phyloP scores from a whole-genome alignment of 30 jellyfish, hydroid and myxozoan species.

The Morbakka virulenta region DNA sequence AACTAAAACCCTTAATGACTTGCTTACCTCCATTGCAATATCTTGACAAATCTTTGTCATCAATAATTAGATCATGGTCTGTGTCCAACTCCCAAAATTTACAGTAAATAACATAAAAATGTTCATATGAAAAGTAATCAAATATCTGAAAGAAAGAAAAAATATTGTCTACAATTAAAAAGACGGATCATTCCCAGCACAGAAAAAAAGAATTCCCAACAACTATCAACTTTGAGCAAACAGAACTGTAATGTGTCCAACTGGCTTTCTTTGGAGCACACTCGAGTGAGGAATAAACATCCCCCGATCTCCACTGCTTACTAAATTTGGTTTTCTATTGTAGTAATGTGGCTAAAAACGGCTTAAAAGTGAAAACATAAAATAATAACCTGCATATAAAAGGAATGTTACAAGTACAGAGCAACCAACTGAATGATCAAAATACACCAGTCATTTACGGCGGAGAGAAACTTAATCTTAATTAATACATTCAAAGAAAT shows the following conservation, averaged over 20 bases:
- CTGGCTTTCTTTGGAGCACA: too few relatives aligned
- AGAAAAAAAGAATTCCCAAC: neutral
- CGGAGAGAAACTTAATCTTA: too few relatives aligned
- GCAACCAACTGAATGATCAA: neutral
- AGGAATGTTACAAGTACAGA: too few relatives aligned
- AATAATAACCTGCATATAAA: too few relatives aligned
- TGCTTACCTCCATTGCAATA: slow-evolving; percentile 90
- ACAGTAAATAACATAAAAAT: slow-evolving; percentile 90
- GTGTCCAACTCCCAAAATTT: slow-evolving; percentile 96
- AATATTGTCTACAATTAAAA: neutral
- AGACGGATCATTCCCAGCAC: neutral
- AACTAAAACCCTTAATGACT: neutral
- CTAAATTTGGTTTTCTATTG: too few relatives aligned
- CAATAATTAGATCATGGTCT: slow-evolving; percentile 84
- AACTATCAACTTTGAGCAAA: neutral
- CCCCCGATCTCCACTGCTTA: too few relatives aligned
- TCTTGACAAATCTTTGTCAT: slow-evolving; percentile 70
- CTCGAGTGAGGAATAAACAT: too few relatives aligned
- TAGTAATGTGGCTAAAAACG: too few relatives aligned
- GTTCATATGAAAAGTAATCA: slow-evolving; percentile 92
- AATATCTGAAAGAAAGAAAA: slow-evolving; percentile 29
- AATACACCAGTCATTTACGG: neutral
- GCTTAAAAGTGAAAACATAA: too few relatives aligned
- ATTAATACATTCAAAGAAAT: too few relatives aligned
- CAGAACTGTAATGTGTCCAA: neutral